Conservation (phyloP, 2,888 invertebrate species). For the Apotomis turbidana region DNA sequence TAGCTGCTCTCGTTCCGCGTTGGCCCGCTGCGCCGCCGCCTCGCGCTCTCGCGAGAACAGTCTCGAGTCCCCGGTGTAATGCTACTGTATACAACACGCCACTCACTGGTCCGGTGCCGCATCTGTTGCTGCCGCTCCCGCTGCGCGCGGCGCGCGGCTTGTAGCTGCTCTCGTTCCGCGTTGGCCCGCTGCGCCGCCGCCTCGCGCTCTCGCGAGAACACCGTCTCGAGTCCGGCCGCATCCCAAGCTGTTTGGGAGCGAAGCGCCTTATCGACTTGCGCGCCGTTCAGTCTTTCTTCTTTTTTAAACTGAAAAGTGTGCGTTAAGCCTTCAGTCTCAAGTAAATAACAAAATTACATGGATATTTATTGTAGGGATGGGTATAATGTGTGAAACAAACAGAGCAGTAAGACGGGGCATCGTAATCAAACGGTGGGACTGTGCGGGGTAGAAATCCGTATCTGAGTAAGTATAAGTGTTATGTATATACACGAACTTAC, state of each 20-base stretch:
- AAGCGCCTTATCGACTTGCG: slow-evolving; percentile 89
- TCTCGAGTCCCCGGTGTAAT: slow-evolving; percentile 49
- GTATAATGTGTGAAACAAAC: too few relatives aligned
- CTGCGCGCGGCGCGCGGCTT: slow-evolving; percentile 76
- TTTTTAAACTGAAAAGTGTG: slow-evolving; percentile 87
- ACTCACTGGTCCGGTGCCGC: slow-evolving; percentile 42
- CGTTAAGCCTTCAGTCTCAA: too few relatives aligned
- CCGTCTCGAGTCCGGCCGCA: slow-evolving; percentile 59
- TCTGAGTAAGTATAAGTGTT: too few relatives aligned
- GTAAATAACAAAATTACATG: too few relatives aligned
- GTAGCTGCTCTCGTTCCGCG: slow-evolving; percentile 51
- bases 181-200: slow-evolving; percentile 53
- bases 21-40: slow-evolving; percentile 51
- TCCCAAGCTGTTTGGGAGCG: slow-evolving; percentile 88
- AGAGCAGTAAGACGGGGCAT: too few relatives aligned
- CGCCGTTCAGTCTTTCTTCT: slow-evolving; percentile 91
- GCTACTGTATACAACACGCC: slow-evolving; percentile 80
- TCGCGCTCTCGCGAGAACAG: slow-evolving; percentile 67
- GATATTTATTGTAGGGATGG: too few relatives aligned
- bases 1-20: slow-evolving; percentile 51
- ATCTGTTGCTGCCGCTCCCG: slow-evolving; percentile 64
- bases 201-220: slow-evolving; percentile 65
- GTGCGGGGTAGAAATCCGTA: too few relatives aligned
- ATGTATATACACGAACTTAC: too few relatives aligned
- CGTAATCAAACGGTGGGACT: too few relatives aligned